Conservation (phyloP, 2,797 vertebrate genomes). For the Onychomys arenicola region DNA sequence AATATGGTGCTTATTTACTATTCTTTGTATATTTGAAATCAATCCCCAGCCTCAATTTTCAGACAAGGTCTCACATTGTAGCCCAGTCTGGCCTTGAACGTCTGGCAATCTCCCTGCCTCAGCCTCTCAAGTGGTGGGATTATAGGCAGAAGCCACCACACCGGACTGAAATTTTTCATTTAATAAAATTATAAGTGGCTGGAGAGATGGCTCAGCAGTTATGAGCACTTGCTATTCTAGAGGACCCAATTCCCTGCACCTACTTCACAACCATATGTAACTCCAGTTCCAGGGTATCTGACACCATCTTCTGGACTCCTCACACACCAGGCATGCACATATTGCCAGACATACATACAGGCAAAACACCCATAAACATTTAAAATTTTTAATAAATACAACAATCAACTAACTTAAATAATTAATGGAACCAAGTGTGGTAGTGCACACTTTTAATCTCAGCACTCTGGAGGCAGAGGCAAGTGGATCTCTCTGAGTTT, state of each 20-base stretch:
- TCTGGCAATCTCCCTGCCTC: no score
- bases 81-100: not conserved
- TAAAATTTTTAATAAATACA: not conserved
- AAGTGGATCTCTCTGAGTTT: not conserved
- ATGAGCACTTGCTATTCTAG: not conserved
- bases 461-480: not conserved
- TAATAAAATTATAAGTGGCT: not conserved
- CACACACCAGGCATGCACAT: not conserved
- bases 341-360: not conserved
- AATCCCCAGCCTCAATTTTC: not conserved
- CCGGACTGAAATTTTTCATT: not conserved
- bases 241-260: not conserved
- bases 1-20: not conserved
- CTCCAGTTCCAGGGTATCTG: not conserved
- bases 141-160: not conserved
- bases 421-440: not conserved
- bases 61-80: not conserved
- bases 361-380: not conserved
- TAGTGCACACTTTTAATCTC: not conserved
- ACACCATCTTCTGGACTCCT: not conserved
- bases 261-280: not conserved
- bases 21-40: slow-evolving; percentile 55
- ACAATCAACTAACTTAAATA: not conserved
- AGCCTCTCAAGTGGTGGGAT: not conserved
- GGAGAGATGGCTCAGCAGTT: not conserved